A percentile compares a stretch with the other conserved stretches of the same genome.
Conservation (phyloP, 2,888 invertebrate genomes). For the Julus scandinavius region DNA sequence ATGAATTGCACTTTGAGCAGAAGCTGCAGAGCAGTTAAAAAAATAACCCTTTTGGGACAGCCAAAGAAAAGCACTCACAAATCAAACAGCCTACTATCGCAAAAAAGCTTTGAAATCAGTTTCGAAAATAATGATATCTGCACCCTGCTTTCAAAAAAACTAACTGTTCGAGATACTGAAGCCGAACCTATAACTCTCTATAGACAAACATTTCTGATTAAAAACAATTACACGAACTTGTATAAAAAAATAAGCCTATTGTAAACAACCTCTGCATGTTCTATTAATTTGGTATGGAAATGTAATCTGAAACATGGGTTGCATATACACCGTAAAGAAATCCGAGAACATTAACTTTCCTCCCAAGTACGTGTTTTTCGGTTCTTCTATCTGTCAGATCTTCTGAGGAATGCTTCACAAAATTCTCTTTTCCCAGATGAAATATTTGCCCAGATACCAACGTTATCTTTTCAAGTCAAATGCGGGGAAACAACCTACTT, state of each 20-base stretch:
- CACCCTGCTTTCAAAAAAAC: too few relatives aligned
- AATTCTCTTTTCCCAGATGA: conserved; percentile 30
- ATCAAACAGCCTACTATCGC: too few relatives aligned
- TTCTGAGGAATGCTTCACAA: background rate
- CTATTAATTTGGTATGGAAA: background rate
- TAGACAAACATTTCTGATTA: background rate
- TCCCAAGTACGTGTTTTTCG: background rate
- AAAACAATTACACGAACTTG: background rate
- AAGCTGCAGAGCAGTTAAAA: too few relatives aligned
- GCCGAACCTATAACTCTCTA: too few relatives aligned
- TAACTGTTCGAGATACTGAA: too few relatives aligned
- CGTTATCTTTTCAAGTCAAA: background rate
- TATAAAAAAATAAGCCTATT: background rate
- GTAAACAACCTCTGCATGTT: background rate
- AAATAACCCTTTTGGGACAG: too few relatives aligned
- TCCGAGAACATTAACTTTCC: background rate
- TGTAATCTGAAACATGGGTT: background rate
- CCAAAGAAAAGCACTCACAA: too few relatives aligned
- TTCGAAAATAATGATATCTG: too few relatives aligned
- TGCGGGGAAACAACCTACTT: background rate
- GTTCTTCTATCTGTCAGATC: background rate
- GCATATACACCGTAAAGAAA: background rate
- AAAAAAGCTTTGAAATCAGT: too few relatives aligned
- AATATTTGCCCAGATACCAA: background rate
- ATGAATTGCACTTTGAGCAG: too few relatives aligned